Evolutionary conservation across 1,140 invertebrate genomes (phyloP).

Genomic region (Eupeodes corollae): DNA sequence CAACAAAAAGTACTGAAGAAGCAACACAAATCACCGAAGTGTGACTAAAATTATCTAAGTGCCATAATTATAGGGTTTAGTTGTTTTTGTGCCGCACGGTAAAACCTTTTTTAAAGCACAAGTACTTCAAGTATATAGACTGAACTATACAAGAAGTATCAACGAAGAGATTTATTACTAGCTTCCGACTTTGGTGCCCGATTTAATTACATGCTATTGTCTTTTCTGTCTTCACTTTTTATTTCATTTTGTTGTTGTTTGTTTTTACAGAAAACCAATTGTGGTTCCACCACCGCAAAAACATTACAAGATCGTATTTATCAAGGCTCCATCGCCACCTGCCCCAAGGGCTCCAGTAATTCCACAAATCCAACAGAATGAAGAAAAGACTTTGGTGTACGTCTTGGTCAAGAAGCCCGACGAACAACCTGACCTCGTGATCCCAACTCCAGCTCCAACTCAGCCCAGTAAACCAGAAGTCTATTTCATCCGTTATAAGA

Average conservation of each 20-base stretch:
- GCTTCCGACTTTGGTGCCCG: neutral
- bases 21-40: no score
- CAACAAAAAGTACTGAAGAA: no score
- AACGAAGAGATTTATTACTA: neutral
- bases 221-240: no score
- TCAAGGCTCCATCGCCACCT: conserved; percentile 71
- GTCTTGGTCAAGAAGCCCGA: conserved; percentile 82
- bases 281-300: conserved; percentile 64
- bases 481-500: conserved; percentile 79
- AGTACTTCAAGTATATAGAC: neutral
- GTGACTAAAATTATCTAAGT: no score
- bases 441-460: conserved; percentile 65
- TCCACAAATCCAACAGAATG: conserved; percentile 63
- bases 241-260: no score
- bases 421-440: conserved; percentile 62
- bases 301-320: conserved; percentile 83
- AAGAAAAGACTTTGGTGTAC: conserved; percentile 80
- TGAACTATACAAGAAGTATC: neutral
- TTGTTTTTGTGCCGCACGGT: no score
- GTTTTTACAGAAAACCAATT: conserved; percentile 41
- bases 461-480: conserved; percentile 76
- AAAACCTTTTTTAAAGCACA: no score
- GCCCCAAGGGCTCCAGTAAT: conserved; percentile 63
- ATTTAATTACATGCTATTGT: conserved; percentile 3
- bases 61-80: no score